Evolutionary conservation across 2,888 invertebrate genomes (phyloP), one percentile per base, ranked within the genome.

Genomic region (Linnaemya vulpina): DNA sequence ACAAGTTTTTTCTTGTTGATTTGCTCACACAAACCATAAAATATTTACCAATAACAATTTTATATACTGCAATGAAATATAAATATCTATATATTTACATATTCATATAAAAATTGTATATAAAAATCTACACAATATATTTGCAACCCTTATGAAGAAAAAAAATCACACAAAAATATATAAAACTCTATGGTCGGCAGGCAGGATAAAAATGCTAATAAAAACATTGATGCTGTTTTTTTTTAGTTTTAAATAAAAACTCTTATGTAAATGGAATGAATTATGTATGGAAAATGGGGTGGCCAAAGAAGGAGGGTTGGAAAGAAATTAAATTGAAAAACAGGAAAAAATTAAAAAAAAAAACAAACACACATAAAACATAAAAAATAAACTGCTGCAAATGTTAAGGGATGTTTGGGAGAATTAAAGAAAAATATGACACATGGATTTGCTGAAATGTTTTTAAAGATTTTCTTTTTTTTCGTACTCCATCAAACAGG

Each of bases 11-110:
- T 46, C 9, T 11, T 9, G 8, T 20, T 17, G 65, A 0, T 60
- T 38, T 35, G n/a, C 63, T 43, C 62, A 70, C 20, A 67, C 38
- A 62, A 70, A 70, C 58, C 63, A 53, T 75, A 38, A 75, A 78
- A 82, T 79, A 85, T 85, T 85, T 85, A 62, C 85, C 85, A 85
- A 85, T 85, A 85, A 85, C 65, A 85, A 62, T 71, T 67, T 40
- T 68, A 60, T 43, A 49, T 65, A 35, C 10, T 10, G 7, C 53
- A 22, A 53, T 63, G 20, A 75, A 46, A 55, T 63, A 77, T 30
- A 73, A 80, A 65, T 75, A 75, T 22, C 13, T 15, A 35, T n/a
- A 62, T 30, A 13, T 46, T 17, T 46, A 40, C 62, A 51, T 68
- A 60, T 78, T 49, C 17, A 15, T 40, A n/a, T 62, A 20, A 9